Evolutionary conservation across 1,140 invertebrate species (phyloP), one percentile per base, ranked within the genome.

Genomic region (Drosophila leontia): DNA sequence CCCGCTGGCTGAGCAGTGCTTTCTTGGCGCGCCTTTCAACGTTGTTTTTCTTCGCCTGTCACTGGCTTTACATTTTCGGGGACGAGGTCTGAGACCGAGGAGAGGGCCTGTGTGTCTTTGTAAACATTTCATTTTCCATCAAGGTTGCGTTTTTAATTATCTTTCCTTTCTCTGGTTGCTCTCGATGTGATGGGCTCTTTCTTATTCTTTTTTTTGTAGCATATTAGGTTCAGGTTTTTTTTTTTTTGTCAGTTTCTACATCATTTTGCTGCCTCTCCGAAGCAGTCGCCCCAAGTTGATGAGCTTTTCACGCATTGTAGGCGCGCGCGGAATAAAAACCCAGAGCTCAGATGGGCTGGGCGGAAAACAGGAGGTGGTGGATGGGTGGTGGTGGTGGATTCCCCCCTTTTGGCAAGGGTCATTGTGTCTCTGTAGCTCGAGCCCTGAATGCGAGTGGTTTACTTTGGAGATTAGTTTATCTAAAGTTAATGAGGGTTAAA

Each of bases 91-190:
- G 17, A 23, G 55, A 11, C 44, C 35, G 26, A 42, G 70, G 15
- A 34, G 34, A 1, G 19, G 32, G 53, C 53, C 63, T 80, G 50
- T 80, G 76, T 75, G 69, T 85, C 85, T 88, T 85, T 88, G 85
- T 88, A 88, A 88, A 90, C 85, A 88, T 88, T 90, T 90, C 85
- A 88, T 88, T 88, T 88, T 90, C 86, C 86, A 88, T 91, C 88
- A 91, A 91, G 88, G 88, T 91, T 91, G 88, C 87, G 81, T 88
- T 91, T 91, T 91, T 91, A 91, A 91, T 91, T 91, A 91, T 91
- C 86, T 91, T 85, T 84, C 80, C 69, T 88, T 87, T 84, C 84
- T 88, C 84, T 80, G 72, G 84, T 69, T 83, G 81, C 81, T 72
- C 58, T 74, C 80, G 70, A 74, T 71, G 68, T 48, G 72, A 76